These are phyloP conservation scores for Hesperophylax magnus DNA, from an alignment of 1,140 invertebrate species.

Conservation along the genomic window DNA sequence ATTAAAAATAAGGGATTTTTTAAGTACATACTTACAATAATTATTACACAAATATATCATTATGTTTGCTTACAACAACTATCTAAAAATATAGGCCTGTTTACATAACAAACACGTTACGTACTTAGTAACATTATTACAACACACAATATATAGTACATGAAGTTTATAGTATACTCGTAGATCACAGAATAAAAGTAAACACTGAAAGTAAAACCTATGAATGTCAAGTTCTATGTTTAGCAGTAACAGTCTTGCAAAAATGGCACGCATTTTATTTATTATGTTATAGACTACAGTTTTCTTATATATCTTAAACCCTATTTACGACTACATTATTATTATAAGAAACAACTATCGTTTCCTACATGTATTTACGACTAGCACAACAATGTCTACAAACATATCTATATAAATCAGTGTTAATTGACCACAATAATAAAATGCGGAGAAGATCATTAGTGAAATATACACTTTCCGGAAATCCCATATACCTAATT, in stretches of 20 bases:
- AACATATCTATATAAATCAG: too few relatives aligned
- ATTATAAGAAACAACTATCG: not conserved
- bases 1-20: too few relatives aligned
- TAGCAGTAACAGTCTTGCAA: conserved; percentile 57
- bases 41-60: not conserved
- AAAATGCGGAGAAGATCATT: too few relatives aligned
- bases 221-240: conserved; percentile 47
- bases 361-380: not conserved
- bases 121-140: conserved; percentile 7
- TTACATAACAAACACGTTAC: not conserved
- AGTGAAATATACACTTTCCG: too few relatives aligned
- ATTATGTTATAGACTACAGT: conserved; percentile 13
- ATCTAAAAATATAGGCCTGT: conserved; percentile 42
- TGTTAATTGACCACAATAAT: too few relatives aligned
- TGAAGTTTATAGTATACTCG: conserved; percentile 50
- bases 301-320: not conserved
- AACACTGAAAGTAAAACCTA: conserved; percentile 51
- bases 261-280: conserved; percentile 56
- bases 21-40: too few relatives aligned
- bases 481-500: too few relatives aligned
- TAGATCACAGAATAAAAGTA: conserved; percentile 55
- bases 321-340: not conserved
- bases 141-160: conserved; percentile 32
- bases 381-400: too few relatives aligned
- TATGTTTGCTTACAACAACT: conserved; percentile 22